A percentile compares a stretch with the other conserved stretches of the same genome.
Evolutionary conservation across 2,888 invertebrate species (phyloP).

Genomic region (Eupithecia subumbrata): DNA sequence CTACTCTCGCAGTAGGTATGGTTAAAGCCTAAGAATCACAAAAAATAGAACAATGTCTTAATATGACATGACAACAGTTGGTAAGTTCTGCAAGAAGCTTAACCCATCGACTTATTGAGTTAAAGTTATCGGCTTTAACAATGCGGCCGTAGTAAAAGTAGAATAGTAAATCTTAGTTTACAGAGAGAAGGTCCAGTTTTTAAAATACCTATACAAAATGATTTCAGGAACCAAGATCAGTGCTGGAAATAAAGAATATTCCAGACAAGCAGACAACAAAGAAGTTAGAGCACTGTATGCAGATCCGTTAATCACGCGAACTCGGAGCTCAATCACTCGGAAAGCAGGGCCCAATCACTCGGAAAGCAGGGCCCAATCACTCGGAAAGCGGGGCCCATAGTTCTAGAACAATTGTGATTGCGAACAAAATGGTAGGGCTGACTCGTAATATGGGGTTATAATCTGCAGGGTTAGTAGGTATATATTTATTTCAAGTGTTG

Average conservation of each 20-base stretch:
- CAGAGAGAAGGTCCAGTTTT: background rate
- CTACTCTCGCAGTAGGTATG: too few relatives aligned
- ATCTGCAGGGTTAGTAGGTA: background rate
- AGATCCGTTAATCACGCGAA: slow-evolving; percentile 48
- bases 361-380: slow-evolving; percentile 18
- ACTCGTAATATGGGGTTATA: background rate
- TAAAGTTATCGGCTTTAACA: background rate
- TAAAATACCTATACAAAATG: background rate
- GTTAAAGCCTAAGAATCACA: background rate
- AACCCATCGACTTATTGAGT: background rate
- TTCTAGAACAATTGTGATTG: background rate
- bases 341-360: slow-evolving; percentile 8
- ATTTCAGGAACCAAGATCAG: background rate
- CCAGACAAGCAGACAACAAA: slow-evolving; percentile 42
- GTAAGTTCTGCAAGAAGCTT: background rate
- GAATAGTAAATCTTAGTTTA: background rate
- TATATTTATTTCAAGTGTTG: too few relatives aligned
- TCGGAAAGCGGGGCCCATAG: slow-evolving; percentile 5
- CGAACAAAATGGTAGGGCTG: background rate
- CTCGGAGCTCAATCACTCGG: slow-evolving; percentile 22
- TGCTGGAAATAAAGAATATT: slow-evolving; percentile 27
- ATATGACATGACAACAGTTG: background rate
- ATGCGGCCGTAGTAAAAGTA: background rate
- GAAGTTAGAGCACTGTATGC: slow-evolving; percentile 40
- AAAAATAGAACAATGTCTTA: background rate